Evolutionary conservation across 2,888 invertebrate genomes (phyloP), one percentile per base, ranked within the genome.

Genomic region (Xanthorhoe designata): DNA sequence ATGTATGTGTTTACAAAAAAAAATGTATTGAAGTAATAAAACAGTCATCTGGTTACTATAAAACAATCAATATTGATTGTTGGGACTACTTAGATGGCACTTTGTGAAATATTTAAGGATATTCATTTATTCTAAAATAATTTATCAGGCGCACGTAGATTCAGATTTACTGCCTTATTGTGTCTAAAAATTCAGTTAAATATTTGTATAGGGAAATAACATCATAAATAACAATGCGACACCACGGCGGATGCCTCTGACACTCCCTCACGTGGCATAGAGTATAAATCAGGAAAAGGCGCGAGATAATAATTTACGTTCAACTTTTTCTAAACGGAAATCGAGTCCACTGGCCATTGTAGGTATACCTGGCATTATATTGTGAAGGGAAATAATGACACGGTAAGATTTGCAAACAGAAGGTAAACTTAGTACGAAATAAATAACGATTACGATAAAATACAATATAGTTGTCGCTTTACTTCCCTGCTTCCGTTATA

Each of bases 261-360:
- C 88, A 79, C 78, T 75, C 79, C 81, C 81, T 78, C 79, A 82
- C 79, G 75, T 76, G 75, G 68, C 47, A 67, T 54, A 47, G 77
- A 75, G 77, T 81, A 89, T 88, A 88, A 88, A 89, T 88, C 87
- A 86, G 78, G 53, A 75, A 72, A 75, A 82, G 81, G 82, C 82
- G 84, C 76, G 71, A 71, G 70, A 58, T 57, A 61, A 64, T 70
- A 67, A 62, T 70, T 70, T 70, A 70, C 57, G 60, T 65, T 70
- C 65, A 63, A 63, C 47, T 73, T 66, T 69, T 70, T 68, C 54
- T 64, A 65, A 65, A 18, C 62, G 64, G 65, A 72, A 64, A 70
- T 70, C 61, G 75, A 72, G 74, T 71, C 72, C 74, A 70, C 74
- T 71, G 74, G 70, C 62, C 45, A 64, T 68, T 62, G 68, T n/a